Conservation (phyloP, 2,888 invertebrate genomes). For the Linnaemya vulpina region DNA sequence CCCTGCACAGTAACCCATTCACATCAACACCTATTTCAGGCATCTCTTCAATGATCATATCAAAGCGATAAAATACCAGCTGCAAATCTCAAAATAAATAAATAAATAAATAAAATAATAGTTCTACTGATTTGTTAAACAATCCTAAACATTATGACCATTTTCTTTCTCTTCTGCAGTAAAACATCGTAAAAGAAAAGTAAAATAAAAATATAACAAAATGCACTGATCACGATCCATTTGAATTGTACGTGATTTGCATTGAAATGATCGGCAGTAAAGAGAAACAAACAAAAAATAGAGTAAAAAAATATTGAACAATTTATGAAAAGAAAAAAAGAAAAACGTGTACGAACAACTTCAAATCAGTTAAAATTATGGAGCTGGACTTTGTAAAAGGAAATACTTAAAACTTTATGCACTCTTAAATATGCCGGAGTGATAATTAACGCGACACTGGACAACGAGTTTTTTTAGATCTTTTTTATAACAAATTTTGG, state of each 20-base stretch:
- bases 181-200: conserved; percentile 10
- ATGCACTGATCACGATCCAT: conserved; percentile 68
- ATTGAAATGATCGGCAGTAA: conserved; percentile 49
- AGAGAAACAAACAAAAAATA: neutral
- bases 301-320: neutral
- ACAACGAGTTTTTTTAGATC: neutral
- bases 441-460: conserved; percentile 43
- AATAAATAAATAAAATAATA: neutral
- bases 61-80: conserved; percentile 19
- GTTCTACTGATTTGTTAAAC: conserved; percentile 37
- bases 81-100: conserved; percentile 1
- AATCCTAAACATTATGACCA: conserved; percentile 26
- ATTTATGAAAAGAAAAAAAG: conserved; percentile 25
- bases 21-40: conserved; percentile 19
- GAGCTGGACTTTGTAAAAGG: conserved; percentile 63
- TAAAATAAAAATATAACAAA: conserved; percentile 29
- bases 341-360: conserved; percentile 49
- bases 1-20: neutral
- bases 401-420: conserved; percentile 43
- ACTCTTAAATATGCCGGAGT: conserved; percentile 22
- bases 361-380: conserved; percentile 47
- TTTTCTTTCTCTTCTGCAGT: neutral
- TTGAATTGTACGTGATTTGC: conserved; percentile 69
- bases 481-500: no score
- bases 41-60: conserved; percentile 28